These are phyloP conservation scores for Meriones unguiculatus DNA, from an alignment of 2,113 vertebrate species.

Conservation along the genomic window DNA sequence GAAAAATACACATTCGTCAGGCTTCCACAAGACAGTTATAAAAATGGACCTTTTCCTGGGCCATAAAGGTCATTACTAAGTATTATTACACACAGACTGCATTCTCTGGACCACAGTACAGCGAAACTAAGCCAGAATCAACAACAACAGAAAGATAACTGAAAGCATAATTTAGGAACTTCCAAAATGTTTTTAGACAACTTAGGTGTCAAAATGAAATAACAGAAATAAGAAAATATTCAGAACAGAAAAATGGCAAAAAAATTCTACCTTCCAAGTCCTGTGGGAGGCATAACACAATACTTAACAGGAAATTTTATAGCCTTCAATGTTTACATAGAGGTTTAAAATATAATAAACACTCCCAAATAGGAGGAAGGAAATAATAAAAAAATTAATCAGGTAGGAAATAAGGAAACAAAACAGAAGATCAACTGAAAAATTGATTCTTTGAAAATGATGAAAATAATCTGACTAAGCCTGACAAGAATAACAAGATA, in stretches of 20 bases:
- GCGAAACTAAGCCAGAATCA: constrained; percentile 2
- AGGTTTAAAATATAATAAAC: constrained; percentile 65
- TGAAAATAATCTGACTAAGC: constrained; percentile 46
- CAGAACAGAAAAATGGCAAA: constrained; percentile 58
- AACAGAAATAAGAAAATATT: constrained; percentile 54
- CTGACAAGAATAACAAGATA: constrained; percentile 48
- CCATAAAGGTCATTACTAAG: constrained; percentile 35
- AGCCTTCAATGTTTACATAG: constrained; percentile 48
- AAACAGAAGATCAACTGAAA: constrained; percentile 45
- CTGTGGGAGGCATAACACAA: constrained; percentile 36
- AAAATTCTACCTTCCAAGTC: constrained; percentile 35
- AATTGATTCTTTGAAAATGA: neutral
- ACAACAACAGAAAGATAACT: constrained; percentile 36
- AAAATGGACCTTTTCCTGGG: neutral
- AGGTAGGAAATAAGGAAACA: constrained; percentile 42
- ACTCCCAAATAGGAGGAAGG: neutral
- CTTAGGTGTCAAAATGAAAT: constrained; percentile 57
- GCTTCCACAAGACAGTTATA: neutral
- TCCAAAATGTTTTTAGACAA: constrained; percentile 59
- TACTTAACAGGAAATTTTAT: constrained; percentile 23
- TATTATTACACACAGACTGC: neutral
- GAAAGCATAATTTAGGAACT: constrained; percentile 49
- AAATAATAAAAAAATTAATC: constrained; percentile 62
- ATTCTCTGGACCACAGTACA: neutral
- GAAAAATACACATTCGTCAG: constrained; percentile 4